Percentiles rank a stretch among this genome's conserved stretches.
Conservation (phyloP, 2,113 vertebrate species). For the Zootoca vivipara region DNA sequence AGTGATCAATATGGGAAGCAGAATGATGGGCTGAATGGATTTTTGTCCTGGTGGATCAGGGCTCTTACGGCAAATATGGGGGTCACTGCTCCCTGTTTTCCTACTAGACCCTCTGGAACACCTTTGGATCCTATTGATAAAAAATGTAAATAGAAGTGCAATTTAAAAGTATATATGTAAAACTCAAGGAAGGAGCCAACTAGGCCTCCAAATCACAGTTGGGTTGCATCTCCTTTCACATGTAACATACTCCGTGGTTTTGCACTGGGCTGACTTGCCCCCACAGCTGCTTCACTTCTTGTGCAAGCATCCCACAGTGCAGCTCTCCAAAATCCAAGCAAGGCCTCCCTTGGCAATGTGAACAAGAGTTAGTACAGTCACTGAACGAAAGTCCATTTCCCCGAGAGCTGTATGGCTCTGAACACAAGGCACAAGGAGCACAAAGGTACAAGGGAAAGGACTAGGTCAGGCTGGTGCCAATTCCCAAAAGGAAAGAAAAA, state of each 20-base stretch:
- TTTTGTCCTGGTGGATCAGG: not conserved
- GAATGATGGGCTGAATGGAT: not conserved
- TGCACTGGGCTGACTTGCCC: constrained; percentile 17
- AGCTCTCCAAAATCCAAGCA: constrained; percentile 31
- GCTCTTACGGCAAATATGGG: constrained; percentile 17
- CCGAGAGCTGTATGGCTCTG: not conserved
- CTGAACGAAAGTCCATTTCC: not conserved
- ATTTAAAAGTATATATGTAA: constrained; percentile 36
- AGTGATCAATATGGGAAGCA: not conserved
- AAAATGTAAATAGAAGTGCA: constrained; percentile 59
- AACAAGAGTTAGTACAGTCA: constrained; percentile 31
- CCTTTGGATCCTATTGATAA: constrained; percentile 43
- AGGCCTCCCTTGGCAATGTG: constrained; percentile 22
- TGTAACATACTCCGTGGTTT: constrained; percentile 47
- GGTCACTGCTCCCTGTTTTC: constrained; percentile 32
- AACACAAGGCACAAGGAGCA: not conserved
- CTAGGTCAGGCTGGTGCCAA: constrained; percentile 19
- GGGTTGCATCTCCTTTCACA: constrained; percentile 4
- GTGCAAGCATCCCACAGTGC: constrained; percentile 41
- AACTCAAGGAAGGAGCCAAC: constrained; percentile 44
- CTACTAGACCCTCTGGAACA: constrained; percentile 34
- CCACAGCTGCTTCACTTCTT: not conserved
- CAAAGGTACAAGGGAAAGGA: not conserved
- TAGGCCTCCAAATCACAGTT: not conserved
- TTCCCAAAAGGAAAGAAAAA: constrained; percentile 53